These are phyloP conservation scores for Caenorhabditis becei DNA, from an alignment of 2,888 invertebrate species.

Conservation along the genomic window DNA sequence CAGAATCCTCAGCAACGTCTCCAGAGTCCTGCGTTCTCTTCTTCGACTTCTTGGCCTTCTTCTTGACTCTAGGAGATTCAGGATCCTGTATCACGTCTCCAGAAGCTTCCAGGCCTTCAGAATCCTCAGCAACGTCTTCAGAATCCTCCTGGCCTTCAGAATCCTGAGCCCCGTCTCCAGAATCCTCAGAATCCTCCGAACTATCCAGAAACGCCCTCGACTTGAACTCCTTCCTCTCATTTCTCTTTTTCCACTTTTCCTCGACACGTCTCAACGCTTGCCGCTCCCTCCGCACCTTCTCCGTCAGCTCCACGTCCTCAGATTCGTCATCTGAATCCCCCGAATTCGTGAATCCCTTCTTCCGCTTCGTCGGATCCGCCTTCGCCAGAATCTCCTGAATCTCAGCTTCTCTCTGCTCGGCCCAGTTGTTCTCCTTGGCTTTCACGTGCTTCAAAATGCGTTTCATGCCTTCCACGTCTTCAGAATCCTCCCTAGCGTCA, in stretches of 20 bases:
- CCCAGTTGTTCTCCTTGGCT: too few relatives aligned
- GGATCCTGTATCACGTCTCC: constrained; percentile 8
- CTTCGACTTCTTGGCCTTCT: neutral
- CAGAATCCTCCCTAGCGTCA: neutral
- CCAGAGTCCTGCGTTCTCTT: constrained; percentile 1
- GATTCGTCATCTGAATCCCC: neutral
- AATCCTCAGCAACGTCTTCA: neutral
- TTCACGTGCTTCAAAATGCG: too few relatives aligned
- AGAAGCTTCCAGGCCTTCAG: neutral
- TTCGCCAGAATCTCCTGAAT: too few relatives aligned
- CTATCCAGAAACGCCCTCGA: too few relatives aligned
- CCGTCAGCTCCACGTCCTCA: too few relatives aligned
- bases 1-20: neutral
- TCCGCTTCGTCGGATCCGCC: too few relatives aligned
- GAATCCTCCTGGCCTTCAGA: constrained; percentile 14
- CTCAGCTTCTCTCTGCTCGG: too few relatives aligned
- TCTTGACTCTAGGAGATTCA: constrained; percentile 5
- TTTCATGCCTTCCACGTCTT: neutral
- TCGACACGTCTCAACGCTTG: too few relatives aligned
- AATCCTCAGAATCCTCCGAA: neutral
- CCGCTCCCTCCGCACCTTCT: too few relatives aligned
- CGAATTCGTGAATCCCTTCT: neutral
- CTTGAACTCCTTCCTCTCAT: too few relatives aligned
- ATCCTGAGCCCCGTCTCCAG: neutral
- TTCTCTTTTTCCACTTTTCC: too few relatives aligned